These are phyloP conservation scores for Leptopilina syphax DNA, from an alignment of 2,888 invertebrate species.

Conservation along the genomic window DNA sequence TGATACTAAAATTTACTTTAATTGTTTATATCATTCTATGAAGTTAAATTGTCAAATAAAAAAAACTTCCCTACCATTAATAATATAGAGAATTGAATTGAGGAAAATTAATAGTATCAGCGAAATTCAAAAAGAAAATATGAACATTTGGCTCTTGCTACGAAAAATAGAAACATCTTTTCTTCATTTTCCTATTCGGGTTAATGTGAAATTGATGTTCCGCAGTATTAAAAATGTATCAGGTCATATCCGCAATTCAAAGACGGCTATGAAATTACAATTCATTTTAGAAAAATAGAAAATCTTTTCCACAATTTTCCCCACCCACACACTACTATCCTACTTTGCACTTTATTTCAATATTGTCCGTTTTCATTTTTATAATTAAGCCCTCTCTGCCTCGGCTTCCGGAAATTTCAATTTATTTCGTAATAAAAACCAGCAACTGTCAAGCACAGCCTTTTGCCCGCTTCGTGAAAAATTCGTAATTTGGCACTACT, in stretches of 20 bases:
- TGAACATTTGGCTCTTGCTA: conserved; percentile 16
- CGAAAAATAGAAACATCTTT: conserved; percentile 16
- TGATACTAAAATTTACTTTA: no score
- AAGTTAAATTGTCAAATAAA: no score
- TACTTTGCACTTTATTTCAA: neutral
- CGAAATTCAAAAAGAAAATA: conserved; percentile 1
- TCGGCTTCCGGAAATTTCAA: neutral
- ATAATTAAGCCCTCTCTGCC: neutral
- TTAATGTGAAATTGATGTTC: conserved; percentile 67
- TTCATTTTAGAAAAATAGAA: conserved; percentile 13
- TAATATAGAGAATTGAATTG: no score
- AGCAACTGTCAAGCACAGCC: neutral
- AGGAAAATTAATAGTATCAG: no score
- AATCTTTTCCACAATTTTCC: no score
- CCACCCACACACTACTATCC: no score
- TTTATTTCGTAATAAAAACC: conserved; percentile 28
- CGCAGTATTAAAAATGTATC: conserved; percentile 69
- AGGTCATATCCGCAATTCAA: conserved; percentile 52
- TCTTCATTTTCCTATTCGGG: conserved; percentile 36
- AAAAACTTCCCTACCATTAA: no score
- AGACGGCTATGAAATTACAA: conserved; percentile 43
- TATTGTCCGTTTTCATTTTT: conserved; percentile 29
- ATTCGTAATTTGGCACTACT: conserved; percentile 14
- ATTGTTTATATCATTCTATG: no score
- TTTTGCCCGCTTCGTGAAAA: neutral